Evolutionary conservation across 2,888 invertebrate species (phyloP), one percentile per base, ranked within the genome.

Genomic region (Dorcus parallelipipedus): DNA sequence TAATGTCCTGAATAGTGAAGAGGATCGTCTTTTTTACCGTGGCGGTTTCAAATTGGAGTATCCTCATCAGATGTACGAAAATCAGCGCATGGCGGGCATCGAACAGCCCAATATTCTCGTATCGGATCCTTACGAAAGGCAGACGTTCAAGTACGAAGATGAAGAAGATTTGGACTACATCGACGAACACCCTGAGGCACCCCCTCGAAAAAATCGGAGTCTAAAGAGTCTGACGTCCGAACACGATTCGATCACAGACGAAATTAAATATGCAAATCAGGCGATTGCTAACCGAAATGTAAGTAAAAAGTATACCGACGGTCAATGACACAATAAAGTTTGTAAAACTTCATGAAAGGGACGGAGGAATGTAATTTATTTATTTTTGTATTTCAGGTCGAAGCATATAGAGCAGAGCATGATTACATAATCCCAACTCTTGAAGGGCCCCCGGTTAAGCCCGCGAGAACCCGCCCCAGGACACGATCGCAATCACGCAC

Each of bases 381-480:
- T 58, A 55, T 41, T 42, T n/a, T 54, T 48, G 10, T 39, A 63
- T 81, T 80, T 60, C 79, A 87, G 87, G 81, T 86, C 74, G 83
- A 86, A 67, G 84, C 85, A 69, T 86, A 85, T 76, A 83, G 85
- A 68, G 83, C 84, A 64, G 84, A 86, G 70, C 86, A 87, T 68
- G 86, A 87, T 71, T 86, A 86, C 71, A 82, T 83, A 64, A 83
- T 87, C 66, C 86, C 87, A 54, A 69, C 69, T 43, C 67, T 72
- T 17, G 80, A 83, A 20, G 81, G 80, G 39, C 78, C 78, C 9
- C 82, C 82, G 5, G 78, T 82, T n/a, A 83, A 84, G 48, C 84
- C 84, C 3, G 84, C 83, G 54, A 81, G 83, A 20, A 73, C 81
- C 26, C 79, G 83, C 2, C 84, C 85, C 3, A 78, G 83, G 3